Conservation (phyloP, 2,113 vertebrate species). For the Protobothrops mucrosquamatus region DNA sequence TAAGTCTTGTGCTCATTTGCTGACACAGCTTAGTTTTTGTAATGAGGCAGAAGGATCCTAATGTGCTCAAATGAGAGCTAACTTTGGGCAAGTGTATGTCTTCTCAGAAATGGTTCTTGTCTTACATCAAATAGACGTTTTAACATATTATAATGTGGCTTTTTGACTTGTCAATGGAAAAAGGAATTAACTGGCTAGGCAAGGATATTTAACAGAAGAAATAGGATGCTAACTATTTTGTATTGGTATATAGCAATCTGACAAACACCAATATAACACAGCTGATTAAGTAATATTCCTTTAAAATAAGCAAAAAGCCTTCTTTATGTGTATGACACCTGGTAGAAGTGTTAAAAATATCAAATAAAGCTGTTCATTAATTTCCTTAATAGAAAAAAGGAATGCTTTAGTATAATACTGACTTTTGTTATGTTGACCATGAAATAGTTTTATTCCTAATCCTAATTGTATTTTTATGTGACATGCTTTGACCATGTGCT, state of each 20-base stretch:
- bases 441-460: neutral
- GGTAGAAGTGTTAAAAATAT: neutral
- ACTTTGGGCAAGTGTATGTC: constrained; percentile 45
- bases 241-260: neutral
- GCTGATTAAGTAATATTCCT: neutral
- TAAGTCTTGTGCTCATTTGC: constrained; percentile 74
- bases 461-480: neutral
- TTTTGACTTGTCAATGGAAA: constrained; percentile 34
- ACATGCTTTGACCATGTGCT: neutral
- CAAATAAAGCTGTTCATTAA: neutral
- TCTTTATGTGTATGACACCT: neutral
- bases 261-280: neutral
- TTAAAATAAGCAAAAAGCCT: neutral
- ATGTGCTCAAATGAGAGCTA: constrained; percentile 54
- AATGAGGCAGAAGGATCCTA: constrained; percentile 62
- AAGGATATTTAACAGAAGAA: neutral
- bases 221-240: neutral
- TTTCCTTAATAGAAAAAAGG: neutral
- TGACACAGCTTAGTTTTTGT: constrained; percentile 72
- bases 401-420: neutral
- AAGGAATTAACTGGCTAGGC: constrained; percentile 13
- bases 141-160: constrained; percentile 24
- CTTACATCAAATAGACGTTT: constrained; percentile 39
- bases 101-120: constrained; percentile 43
- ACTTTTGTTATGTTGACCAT: neutral